Base-by-base conservation (phyloP, 2,113 vertebrate species). In the Columbina picui region DNA sequence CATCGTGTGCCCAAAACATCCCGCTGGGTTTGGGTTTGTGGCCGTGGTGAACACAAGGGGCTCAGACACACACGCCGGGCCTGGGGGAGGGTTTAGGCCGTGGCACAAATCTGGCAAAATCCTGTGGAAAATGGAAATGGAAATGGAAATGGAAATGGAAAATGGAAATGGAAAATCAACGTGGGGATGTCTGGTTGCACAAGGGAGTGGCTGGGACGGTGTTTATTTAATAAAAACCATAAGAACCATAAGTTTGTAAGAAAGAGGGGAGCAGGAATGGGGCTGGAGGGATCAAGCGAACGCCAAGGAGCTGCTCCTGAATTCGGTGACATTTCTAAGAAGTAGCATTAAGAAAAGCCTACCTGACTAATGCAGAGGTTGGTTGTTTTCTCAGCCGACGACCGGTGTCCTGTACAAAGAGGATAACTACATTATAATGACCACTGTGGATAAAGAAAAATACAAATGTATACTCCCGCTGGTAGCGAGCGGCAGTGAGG, bases 361-460 rank as follows among this genome's bases (percentile, higher is more conserved):
- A 15, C 55, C 27, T 15, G 38, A 39, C 36, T 74, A 79, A 95
- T 45, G 22, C 15, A 0, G 12, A 29, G 34, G 20, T 26, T 64
- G 69, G 25, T 59, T 94, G 71, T 88, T 93, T 81, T 56, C 79
- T 43, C 94, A 99, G 99, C 99, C 99, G 29, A 96, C 97, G 16
- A 98, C 99, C 30, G 99, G 99, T 47, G 98, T 98, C 61, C 97
- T 99, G 26, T 99, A 99, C 97, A 99, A 96, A 91, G 99, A 99
- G 84, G 99, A 99, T 88, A 98, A 99, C 97, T 99, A 99, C 88
- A 98, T 99, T 88, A 99, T 99, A 57, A 99, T 99, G 99, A 99
- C 99, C 65, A 99, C 99, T 39, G 94, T 98, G 57, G 99, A 99
- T 95, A 99, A 99, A 97, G 99, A 99, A 98, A 99, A 98, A 87